phyloP scores from a whole-genome alignment of 2,797 vertebrate genomes.

The Notamacropus eugenii region DNA sequence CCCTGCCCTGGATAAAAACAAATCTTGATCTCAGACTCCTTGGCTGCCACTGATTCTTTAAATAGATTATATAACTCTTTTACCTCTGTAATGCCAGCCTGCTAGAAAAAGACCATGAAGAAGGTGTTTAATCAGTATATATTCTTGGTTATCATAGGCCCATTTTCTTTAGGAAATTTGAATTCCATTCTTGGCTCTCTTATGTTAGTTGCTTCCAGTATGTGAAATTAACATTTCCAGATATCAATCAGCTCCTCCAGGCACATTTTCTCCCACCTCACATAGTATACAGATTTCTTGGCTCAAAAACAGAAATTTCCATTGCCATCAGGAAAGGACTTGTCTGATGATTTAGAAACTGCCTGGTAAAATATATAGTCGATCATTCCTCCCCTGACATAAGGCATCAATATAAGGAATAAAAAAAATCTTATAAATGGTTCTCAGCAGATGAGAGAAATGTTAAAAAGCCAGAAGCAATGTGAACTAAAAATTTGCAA shows the following conservation, averaged over 20 bases:
- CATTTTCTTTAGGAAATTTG: constrained; percentile 24
- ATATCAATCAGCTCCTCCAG: background rate
- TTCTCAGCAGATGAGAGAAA: background rate
- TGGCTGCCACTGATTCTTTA: background rate
- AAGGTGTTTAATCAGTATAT: background rate
- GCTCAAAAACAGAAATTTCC: constrained; percentile 65
- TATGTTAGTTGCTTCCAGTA: background rate
- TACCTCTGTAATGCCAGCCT: background rate
- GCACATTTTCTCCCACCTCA: background rate
- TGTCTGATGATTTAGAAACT: constrained; percentile 43
- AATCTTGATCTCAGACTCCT: background rate
- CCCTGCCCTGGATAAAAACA: background rate
- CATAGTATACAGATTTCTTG: constrained; percentile 57
- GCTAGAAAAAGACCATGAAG: background rate
- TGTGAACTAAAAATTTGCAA: background rate
- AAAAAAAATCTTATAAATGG: background rate
- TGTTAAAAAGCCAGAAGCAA: constrained; percentile 15
- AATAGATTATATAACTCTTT: background rate
- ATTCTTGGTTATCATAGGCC: background rate
- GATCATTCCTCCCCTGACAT: constrained; percentile 7
- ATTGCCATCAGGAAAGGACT: constrained; percentile 35
- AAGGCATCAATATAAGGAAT: fast-evolving
- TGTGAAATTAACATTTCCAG: fast-evolving
- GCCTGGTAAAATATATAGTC: background rate
- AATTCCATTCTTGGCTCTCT: constrained; percentile 43